Percentiles rank a stretch among this genome's conserved stretches.
These are phyloP conservation scores for Camponotus floridanus DNA, from an alignment of 1,140 invertebrate genomes.

Conservation along the genomic window DNA sequence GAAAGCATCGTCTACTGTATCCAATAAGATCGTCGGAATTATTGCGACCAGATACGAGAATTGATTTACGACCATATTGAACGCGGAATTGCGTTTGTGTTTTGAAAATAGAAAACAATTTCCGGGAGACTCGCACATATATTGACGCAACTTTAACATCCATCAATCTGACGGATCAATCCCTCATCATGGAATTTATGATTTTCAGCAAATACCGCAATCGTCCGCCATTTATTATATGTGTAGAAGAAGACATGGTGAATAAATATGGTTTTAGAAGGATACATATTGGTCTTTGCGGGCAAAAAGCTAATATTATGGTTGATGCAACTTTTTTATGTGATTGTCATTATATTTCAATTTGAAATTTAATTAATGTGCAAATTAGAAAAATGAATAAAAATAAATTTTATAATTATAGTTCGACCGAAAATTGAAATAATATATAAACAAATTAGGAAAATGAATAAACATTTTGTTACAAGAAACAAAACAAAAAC, in stretches of 20 bases:
- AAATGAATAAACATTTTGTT: not conserved
- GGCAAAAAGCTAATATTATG: slow-evolving; percentile 26
- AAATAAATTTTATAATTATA: slow-evolving; percentile 9
- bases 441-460: not conserved
- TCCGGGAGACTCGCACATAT: no score
- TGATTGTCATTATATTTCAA: slow-evolving; percentile 20
- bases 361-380: not conserved
- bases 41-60: slow-evolving; percentile 42
- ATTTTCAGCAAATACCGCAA: slow-evolving; percentile 35
- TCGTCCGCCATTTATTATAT: not conserved
- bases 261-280: slow-evolving; percentile 30
- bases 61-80: slow-evolving; percentile 53
- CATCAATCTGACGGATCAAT: not conserved
- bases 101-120: slow-evolving; percentile 23
- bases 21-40: slow-evolving; percentile 51
- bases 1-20: slow-evolving; percentile 37
- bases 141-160: slow-evolving; percentile 13
- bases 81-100: slow-evolving; percentile 36
- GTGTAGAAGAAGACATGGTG: not conserved
- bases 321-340: not conserved
- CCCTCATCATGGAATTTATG: slow-evolving; percentile 34
- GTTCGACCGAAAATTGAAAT: slow-evolving; percentile 14
- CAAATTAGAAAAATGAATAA: not conserved
- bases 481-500: not conserved
- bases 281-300: not conserved